Base-by-base conservation (phyloP, 2,888 invertebrate species). In the Drosophila prostipennis region DNA sequence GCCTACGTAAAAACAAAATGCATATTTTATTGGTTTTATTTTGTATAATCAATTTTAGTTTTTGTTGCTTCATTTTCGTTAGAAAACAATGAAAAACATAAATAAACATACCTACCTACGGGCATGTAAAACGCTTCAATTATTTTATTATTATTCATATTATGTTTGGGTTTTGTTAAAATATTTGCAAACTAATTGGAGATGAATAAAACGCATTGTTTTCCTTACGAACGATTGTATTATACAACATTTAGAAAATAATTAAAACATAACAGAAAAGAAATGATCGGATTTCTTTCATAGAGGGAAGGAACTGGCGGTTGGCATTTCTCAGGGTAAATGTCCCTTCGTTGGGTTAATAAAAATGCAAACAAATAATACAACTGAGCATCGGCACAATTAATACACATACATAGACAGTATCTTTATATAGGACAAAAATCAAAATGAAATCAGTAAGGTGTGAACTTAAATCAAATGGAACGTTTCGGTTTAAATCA, bases 31-130 rank as follows among this genome's bases (percentile, higher is more conserved):
- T 19, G 32, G 16, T 29, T 67, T 49, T 32, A 10, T 53, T 40
- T 63, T 29, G 32, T 34, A 37, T n/a, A 36, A 40, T 48, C 34
- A 51, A 59, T 58, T 69, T 48, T 46, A 16, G 63, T 46, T 48
- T 68, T 68, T 67, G 16, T 70, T 45, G 49, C 8, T 59, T 70
- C 37, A 8, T 11, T 58, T 46, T 37, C 19, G 2, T 45, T 58
- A 14, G 42, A 19, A 77, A 67, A 61, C 43, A 57, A 64, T 64
- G 52, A 51, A 55, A 56, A 59, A 70, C 46, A 59, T 55, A 55
- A 56, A 61, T 55, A 60, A 60, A 76, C 57, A 79, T 79, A 79
- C 80, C 80, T 77, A 80, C 80, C 80, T 70, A 80, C 53, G 60
- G 67, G 61, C 78, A 72, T 77, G 61, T 72, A 71, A 53, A 77